These are phyloP conservation scores for Callipepla californica DNA, from an alignment of 2,113 vertebrate species.

Conservation along the genomic window DNA sequence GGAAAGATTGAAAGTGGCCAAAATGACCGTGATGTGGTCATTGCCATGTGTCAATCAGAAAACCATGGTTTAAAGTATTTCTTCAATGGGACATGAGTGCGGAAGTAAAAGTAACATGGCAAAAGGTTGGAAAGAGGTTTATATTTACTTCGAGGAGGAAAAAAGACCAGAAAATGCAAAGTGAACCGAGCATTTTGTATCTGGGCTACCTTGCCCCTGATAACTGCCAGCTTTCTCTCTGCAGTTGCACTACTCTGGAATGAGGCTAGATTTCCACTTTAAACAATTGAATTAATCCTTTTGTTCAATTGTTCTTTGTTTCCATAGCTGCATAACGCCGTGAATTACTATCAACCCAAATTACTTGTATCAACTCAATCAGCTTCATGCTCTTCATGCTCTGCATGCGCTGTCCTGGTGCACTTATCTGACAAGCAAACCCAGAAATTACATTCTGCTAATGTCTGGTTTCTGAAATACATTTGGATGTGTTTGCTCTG, in stretches of 20 bases:
- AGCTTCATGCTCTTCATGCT: background rate
- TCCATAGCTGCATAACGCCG: background rate
- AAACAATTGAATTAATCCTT: constrained; percentile 7
- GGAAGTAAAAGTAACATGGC: background rate
- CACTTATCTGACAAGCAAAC: background rate
- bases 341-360: background rate
- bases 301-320: background rate
- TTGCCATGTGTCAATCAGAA: background rate
- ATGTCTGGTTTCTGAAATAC: constrained; percentile 11
- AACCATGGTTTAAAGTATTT: background rate
- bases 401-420: background rate
- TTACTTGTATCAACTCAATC: constrained; percentile 13
- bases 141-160: background rate
- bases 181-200: background rate
- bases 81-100: background rate
- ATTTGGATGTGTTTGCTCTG: background rate
- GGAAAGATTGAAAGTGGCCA: background rate
- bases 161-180: background rate
- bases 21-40: background rate
- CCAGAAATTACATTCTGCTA: constrained; percentile 6
- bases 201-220: background rate
- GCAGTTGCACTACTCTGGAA: background rate
- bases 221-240: background rate
- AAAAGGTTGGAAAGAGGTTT: background rate
- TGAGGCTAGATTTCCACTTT: background rate